Conservation (phyloP, 2,113 vertebrate species). For the Lophotis ruficrista region DNA sequence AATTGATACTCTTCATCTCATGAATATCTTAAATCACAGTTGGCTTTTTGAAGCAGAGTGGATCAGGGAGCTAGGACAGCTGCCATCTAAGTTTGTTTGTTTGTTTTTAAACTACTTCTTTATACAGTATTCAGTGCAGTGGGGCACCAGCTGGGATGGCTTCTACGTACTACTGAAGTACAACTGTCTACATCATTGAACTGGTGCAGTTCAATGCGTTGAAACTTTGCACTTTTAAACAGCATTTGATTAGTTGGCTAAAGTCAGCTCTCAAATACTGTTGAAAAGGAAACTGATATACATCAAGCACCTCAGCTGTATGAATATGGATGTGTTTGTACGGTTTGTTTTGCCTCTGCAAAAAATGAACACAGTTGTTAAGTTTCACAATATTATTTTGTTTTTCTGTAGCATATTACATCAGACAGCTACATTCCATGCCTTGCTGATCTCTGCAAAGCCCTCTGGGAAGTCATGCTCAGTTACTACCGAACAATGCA, state of each 20-base stretch:
- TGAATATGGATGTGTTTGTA: neutral
- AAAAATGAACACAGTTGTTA: neutral
- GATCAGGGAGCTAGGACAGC: neutral
- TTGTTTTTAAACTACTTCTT: neutral
- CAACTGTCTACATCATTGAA: neutral
- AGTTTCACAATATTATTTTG: neutral
- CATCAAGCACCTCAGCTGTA: neutral
- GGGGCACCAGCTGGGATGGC: neutral
- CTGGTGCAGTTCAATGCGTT: neutral
- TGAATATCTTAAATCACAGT: neutral
- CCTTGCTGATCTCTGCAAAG: constrained; percentile 95
- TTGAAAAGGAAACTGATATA: neutral
- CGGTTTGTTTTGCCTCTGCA: neutral
- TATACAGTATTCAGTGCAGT: neutral
- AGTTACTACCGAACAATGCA: constrained; percentile 97
- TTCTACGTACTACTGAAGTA: neutral
- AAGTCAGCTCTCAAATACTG: neutral
- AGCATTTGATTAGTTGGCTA: neutral
- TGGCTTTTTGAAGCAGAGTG: neutral
- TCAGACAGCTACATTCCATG: constrained; percentile 98
- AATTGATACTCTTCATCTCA: neutral
- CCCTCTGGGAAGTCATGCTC: constrained; percentile 98
- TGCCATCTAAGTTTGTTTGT: neutral
- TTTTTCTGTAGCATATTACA: constrained; percentile 88
- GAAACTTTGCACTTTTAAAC: neutral